phyloP scores from a whole-genome alignment of 37 sponge, comb jelly and placozoan species.

The Spongilla lacustris region DNA sequence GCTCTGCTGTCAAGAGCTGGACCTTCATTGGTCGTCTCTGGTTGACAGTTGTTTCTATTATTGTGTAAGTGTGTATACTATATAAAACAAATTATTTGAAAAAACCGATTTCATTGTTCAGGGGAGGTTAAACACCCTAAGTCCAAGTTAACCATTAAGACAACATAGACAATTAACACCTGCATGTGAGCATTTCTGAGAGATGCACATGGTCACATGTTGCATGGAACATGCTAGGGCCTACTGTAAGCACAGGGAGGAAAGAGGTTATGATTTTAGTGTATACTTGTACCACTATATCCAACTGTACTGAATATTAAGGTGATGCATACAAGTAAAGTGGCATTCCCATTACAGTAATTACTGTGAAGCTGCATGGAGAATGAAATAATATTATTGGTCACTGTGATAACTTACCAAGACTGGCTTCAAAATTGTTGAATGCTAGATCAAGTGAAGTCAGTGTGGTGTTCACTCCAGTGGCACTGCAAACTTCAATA shows the following conservation, averaged over 20 bases:
- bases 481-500: conserved; percentile 1
- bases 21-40: background rate
- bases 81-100: background rate
- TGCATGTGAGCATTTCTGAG: conserved; percentile 1
- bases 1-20: conserved; percentile 1
- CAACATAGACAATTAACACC: background rate
- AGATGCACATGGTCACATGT: conserved; percentile 1
- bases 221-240: background rate
- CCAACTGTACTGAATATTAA: background rate
- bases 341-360: background rate
- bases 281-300: conserved; percentile 1
- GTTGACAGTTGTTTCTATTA: conserved; percentile 1
- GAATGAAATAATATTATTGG: conserved; percentile 1
- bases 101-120: conserved; percentile 1
- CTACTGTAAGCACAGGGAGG: conserved; percentile 1
- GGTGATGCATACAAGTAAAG: background rate
- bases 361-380: conserved; percentile 1
- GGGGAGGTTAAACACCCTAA: background rate
- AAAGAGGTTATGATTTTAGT: conserved; percentile 1
- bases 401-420: conserved; percentile 1
- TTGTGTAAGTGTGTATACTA: background rate
- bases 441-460: conserved; percentile 1
- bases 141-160: background rate
- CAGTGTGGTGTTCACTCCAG: conserved; percentile 1
- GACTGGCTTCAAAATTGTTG: conserved; percentile 1